These are phyloP conservation scores for Diarsia dahlii DNA, from an alignment of 2,888 invertebrate species.

Conservation along the genomic window DNA sequence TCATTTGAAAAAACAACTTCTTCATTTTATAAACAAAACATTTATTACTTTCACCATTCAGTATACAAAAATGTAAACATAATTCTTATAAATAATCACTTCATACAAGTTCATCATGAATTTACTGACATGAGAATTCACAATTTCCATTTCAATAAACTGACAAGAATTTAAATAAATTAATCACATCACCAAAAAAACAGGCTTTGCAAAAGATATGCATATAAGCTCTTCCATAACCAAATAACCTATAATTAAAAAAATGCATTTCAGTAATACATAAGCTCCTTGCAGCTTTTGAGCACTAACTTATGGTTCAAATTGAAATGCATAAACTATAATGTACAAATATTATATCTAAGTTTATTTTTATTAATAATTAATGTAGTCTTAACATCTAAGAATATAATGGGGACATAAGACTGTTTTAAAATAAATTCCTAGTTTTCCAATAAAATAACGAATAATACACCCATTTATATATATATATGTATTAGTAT, in stretches of 20 bases:
- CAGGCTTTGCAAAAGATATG: constrained; percentile 44
- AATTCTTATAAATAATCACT: constrained; percentile 59
- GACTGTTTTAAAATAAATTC: constrained; percentile 13
- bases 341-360: constrained; percentile 42
- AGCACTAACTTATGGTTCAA: constrained; percentile 10
- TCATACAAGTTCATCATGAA: constrained; percentile 28
- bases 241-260: constrained; percentile 5
- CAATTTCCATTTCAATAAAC: constrained; percentile 45
- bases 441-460: constrained; percentile 10
- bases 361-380: constrained; percentile 1
- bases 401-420: constrained; percentile 24
- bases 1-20: constrained; percentile 2
- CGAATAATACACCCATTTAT: background rate
- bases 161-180: constrained; percentile 34
- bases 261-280: constrained; percentile 15
- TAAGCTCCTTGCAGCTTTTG: constrained; percentile 10
- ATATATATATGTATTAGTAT: too few relatives aligned
- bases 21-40: constrained; percentile 65
- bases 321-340: constrained; percentile 21
- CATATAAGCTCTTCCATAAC: constrained; percentile 18
- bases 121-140: constrained; percentile 38
- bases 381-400: constrained; percentile 29
- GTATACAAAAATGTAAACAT: constrained; percentile 70
- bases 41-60: constrained; percentile 69
- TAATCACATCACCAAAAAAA: constrained; percentile 23